A percentile compares a stretch with the other conserved stretches of the same genome.
phyloP scores from a whole-genome alignment of 2,888 invertebrate genomes.

The Seira musarum region DNA sequence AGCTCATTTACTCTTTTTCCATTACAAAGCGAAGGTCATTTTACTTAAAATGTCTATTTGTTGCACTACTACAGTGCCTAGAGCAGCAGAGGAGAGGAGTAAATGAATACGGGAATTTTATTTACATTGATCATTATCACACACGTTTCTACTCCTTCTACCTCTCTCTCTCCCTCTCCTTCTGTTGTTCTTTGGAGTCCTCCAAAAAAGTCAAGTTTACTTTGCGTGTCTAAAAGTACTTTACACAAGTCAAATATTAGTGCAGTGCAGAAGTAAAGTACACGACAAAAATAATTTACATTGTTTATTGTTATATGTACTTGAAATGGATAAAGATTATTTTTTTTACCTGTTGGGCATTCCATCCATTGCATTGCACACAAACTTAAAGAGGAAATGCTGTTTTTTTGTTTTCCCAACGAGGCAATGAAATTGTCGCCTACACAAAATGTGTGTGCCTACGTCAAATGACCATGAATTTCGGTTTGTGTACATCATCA shows the following conservation, averaged over 20 bases:
- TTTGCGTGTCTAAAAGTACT: constrained; percentile 37
- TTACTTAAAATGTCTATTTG: constrained; percentile 14
- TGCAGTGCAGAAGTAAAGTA: not conserved
- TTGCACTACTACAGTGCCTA: too few species aligned
- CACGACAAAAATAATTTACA: not conserved
- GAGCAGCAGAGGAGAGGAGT: too few species aligned
- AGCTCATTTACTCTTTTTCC: not conserved
- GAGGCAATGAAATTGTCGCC: not conserved
- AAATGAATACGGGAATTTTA: constrained; percentile 29
- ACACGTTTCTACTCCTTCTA: too few species aligned
- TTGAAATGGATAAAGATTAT: too few species aligned
- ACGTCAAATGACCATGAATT: not conserved
- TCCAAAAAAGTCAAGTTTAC: not conserved
- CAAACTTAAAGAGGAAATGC: not conserved
- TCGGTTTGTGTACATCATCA: too few species aligned
- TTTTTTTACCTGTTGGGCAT: not conserved
- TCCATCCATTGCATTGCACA: too few species aligned
- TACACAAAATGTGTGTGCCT: not conserved
- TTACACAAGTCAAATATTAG: constrained; percentile 11
- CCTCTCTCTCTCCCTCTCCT: not conserved
- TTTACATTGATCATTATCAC: constrained; percentile 45
- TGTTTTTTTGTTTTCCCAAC: not conserved
- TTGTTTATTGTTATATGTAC: not conserved
- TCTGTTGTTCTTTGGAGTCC: not conserved
- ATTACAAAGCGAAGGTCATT: constrained; percentile 31